Conservation (phyloP, 1,140 invertebrate genomes). For the Globodera ellingtonae region DNA sequence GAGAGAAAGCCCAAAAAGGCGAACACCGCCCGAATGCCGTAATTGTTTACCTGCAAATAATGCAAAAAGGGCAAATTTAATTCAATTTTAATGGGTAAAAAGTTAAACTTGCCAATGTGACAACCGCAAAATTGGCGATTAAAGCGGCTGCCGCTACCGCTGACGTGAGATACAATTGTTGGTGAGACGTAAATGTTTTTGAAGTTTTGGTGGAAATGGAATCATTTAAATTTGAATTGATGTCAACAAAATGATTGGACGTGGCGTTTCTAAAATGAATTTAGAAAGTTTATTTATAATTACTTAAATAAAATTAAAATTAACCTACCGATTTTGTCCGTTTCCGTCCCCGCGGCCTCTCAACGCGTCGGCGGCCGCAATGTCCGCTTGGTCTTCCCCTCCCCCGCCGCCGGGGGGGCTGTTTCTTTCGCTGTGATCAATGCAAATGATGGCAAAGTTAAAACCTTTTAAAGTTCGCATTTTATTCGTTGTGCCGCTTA, state of each 20-base stretch:
- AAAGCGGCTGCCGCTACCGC: conserved; percentile 48
- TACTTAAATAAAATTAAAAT: not conserved
- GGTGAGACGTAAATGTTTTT: conserved; percentile 32
- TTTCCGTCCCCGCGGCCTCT: not conserved
- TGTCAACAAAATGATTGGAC: not conserved
- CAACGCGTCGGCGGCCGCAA: not conserved
- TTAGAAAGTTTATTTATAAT: no score
- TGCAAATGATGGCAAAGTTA: conserved; percentile 54
- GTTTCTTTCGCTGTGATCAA: conserved; percentile 33
- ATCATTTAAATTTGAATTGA: not conserved
- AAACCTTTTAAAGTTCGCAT: conserved; percentile 16
- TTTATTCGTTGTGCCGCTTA: not conserved
- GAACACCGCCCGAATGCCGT: conserved; percentile 51
- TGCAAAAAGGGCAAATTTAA: not conserved
- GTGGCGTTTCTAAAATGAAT: conserved; percentile 2
- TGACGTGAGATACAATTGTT: conserved; percentile 47
- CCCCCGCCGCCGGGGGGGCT: not conserved
- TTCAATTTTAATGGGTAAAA: conserved; percentile 20
- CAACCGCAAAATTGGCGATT: conserved; percentile 53
- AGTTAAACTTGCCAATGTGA: conserved; percentile 36
- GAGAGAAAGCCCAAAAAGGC: conserved; percentile 46
- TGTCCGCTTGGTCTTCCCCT: conserved; percentile 6
- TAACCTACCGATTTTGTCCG: not conserved
- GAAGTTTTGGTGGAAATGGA: conserved; percentile 14
- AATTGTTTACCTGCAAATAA: conserved; percentile 49